Evolutionary conservation across 2,113 vertebrate genomes (phyloP).

Genomic region (Anser brachyrhynchus): DNA sequence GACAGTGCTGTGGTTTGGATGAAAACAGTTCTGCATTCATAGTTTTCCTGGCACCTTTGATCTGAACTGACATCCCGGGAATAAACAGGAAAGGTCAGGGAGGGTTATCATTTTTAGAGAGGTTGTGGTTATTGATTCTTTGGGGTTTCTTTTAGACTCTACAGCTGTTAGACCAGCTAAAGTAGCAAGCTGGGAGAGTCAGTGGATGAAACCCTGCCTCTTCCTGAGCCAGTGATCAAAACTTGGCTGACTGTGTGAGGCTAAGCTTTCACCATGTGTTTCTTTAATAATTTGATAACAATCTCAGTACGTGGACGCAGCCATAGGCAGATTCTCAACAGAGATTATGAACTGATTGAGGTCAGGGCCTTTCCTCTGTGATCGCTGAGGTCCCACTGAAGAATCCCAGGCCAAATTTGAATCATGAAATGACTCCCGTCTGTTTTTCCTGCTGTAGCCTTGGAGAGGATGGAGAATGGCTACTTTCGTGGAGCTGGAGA

Average conservation of each 20-base stretch:
- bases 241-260: accelerated
- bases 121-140: background rate
- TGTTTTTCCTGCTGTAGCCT: background rate
- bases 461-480: accelerated
- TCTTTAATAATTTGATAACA: background rate
- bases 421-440: background rate
- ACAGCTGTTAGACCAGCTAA: background rate
- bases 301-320: background rate
- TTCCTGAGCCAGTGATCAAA: background rate
- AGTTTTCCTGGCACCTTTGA: background rate
- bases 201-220: background rate
- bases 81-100: background rate
- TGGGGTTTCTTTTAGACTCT: background rate
- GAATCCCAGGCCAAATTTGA: background rate
- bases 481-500: background rate
- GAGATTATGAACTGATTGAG: background rate
- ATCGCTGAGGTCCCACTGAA: background rate
- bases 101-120: background rate
- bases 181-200: background rate
- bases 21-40: background rate
- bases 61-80: background rate
- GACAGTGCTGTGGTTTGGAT: background rate
- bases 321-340: background rate
- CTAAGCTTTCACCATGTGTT: background rate
- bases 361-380: background rate